Conservation (phyloP, 2,113 vertebrate species). For the Penelope pileata region DNA sequence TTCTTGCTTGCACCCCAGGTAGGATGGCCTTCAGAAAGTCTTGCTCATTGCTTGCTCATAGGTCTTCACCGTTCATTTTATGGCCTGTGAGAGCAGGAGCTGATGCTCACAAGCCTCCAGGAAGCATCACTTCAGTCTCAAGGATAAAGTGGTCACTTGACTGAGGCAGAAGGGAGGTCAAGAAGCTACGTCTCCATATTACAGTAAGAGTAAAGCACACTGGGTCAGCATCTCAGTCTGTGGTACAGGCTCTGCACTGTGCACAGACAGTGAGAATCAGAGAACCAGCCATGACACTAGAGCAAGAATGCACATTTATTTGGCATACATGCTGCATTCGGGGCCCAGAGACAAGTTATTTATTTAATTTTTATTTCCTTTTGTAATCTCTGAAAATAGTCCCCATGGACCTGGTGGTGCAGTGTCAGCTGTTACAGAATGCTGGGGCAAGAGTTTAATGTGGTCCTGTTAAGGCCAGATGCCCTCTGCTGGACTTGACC, state of each 20-base stretch:
- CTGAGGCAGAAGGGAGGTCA: background rate
- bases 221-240: background rate
- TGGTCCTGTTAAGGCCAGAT: background rate
- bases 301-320: background rate
- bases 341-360: background rate
- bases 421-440: too few relatives aligned
- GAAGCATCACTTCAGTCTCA: background rate
- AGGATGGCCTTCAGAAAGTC: background rate
- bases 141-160: background rate
- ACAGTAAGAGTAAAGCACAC: background rate
- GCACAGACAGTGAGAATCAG: background rate
- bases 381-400: background rate
- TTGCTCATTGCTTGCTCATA: background rate
- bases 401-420: background rate
- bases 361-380: background rate
- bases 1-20: background rate
- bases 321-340: background rate
- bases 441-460: background rate
- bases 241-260: background rate
- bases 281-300: background rate
- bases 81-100: background rate
- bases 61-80: background rate
- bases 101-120: background rate
- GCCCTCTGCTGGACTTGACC: background rate
- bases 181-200: background rate